Conservation (phyloP, 1,140 invertebrate species). For the Dendroctonus valens region DNA sequence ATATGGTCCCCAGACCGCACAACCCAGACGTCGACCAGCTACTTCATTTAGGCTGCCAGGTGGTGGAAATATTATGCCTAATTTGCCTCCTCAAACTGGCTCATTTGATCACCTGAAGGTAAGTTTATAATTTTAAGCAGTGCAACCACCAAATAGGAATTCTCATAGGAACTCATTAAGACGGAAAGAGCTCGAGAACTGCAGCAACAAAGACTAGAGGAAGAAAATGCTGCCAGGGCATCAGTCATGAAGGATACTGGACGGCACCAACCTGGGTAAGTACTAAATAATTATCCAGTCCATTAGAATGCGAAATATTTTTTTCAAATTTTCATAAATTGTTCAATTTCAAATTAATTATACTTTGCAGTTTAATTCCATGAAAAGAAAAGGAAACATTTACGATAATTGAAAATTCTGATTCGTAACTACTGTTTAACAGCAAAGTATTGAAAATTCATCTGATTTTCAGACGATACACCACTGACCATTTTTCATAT, state of each 20-base stretch:
- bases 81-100: conserved; percentile 56
- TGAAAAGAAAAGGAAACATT: too few species aligned
- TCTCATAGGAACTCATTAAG: conserved; percentile 47
- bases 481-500: conserved; percentile 27
- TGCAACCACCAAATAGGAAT: neutral
- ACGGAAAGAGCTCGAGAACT: conserved; percentile 65
- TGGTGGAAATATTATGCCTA: conserved; percentile 34
- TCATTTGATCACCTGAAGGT: conserved; percentile 61
- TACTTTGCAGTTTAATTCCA: too few species aligned
- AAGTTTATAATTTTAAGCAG: conserved; percentile 9
- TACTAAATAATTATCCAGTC: conserved; percentile 1
- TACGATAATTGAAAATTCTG: too few species aligned
- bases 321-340: too few species aligned
- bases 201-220: conserved; percentile 60
- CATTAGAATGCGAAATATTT: neutral
- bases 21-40: conserved; percentile 20
- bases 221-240: conserved; percentile 61
- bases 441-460: too few species aligned
- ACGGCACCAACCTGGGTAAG: conserved; percentile 41
- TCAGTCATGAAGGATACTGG: conserved; percentile 58
- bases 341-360: too few species aligned
- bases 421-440: too few species aligned
- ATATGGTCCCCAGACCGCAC: conserved; percentile 15
- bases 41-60: conserved; percentile 41
- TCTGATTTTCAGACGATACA: conserved; percentile 20